Base-by-base conservation (phyloP, 2,888 invertebrate species). In the Sarcophaga subvicina region DNA sequence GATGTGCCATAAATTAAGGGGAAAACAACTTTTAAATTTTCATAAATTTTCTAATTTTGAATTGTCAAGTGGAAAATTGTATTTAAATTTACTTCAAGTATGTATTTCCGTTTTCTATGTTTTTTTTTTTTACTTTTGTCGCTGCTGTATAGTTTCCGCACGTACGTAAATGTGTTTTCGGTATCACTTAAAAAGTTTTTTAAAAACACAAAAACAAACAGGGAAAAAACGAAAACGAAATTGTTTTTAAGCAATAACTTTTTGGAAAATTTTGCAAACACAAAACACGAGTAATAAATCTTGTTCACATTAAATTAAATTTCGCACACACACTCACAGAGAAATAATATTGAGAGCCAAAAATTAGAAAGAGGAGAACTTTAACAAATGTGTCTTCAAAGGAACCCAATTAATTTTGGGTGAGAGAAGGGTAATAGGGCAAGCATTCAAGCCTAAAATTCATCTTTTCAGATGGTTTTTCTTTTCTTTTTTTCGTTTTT, bases 271-370 rank as follows among this genome's bases (percentile, higher is more conserved):
- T 54, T 59, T 59, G 54, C 17, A 25, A 71, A 71, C 70, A 71
- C 70, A 54, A 71, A 71, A 54, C 14, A n/a, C n/a, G 25, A 47
- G n/a, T 17, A 71, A 71, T 71, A 71, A 71, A 71, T 71, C 54
- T 27, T 62, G 12, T 54, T 54, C 54, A 54, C 17, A 54, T 54
- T 54, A 17, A 54, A 54, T 54, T 14, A 54, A 54, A 14, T 54
- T 54, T 14, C 54, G 4, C 14, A 54, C 54, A 54, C 17, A 54
- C 54, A 54, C 17, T 17, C 54, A 14, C 6, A 17, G 17, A 54
- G 4, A 17, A 54, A 54, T 14, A 54, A 54, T 14, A 54, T 54
- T 14, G 54, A 54, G 4, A 54, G 10, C 14, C 12, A 14, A 54
- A 14, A 54, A 54, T 14, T 17, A 54, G 17, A 54, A 54, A 12